These are phyloP conservation scores for Gnathonemus longibarbis DNA, from an alignment of 2,113 vertebrate species.

Conservation along the genomic window DNA sequence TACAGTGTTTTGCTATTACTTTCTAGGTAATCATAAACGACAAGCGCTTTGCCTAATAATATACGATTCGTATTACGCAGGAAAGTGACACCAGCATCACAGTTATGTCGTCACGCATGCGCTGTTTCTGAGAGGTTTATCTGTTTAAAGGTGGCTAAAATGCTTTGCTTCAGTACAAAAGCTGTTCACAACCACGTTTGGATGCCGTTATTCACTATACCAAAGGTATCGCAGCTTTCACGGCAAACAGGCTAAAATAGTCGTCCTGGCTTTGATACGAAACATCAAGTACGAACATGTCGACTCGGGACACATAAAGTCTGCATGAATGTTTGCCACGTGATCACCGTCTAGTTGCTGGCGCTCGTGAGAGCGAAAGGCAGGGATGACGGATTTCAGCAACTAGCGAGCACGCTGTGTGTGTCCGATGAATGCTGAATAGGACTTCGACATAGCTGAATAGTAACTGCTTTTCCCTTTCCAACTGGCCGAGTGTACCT, in stretches of 20 bases:
- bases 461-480: background rate
- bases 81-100: background rate
- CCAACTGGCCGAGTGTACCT: background rate
- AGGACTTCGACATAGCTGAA: background rate
- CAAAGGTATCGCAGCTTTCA: background rate
- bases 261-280: background rate
- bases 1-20: background rate
- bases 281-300: background rate
- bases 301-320: background rate
- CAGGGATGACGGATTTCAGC: background rate
- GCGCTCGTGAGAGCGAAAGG: background rate
- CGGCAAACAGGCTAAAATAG: background rate
- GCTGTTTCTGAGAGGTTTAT: background rate
- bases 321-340: constrained; percentile 7
- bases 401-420: background rate
- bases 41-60: background rate
- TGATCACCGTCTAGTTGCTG: constrained; percentile 16
- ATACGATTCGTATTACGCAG: background rate
- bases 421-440: background rate
- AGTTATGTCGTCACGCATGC: background rate
- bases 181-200: background rate
- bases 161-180: background rate
- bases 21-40: background rate
- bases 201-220: background rate
- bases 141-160: background rate